phyloP scores from a whole-genome alignment of 2,797 vertebrate genomes.

The Etheostoma nigrum region DNA sequence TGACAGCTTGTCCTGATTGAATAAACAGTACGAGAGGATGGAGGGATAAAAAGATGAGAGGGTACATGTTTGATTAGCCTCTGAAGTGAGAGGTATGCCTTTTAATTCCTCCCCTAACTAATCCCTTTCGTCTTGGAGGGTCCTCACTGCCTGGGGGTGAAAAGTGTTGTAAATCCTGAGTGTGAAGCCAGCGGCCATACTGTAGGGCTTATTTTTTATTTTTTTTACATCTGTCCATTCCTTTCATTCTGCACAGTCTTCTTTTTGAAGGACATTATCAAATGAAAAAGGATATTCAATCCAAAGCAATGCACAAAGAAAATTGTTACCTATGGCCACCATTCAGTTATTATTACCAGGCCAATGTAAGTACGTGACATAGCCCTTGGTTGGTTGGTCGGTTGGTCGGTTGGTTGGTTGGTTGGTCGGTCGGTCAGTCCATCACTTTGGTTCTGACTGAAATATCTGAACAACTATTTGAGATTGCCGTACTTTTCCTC shows the following conservation, averaged over 20 bases:
- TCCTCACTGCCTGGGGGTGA: constrained; percentile 55
- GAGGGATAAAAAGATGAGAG: constrained; percentile 63
- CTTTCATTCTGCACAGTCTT: neutral
- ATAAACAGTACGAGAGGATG: constrained; percentile 58
- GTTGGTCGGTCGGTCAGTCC: neutral
- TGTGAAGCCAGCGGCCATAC: constrained; percentile 39
- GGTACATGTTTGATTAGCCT: constrained; percentile 79
- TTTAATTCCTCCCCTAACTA: constrained; percentile 73
- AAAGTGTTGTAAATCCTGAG: constrained; percentile 48
- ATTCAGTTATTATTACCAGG: neutral
- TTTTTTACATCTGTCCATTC: constrained; percentile 17
- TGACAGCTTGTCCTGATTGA: constrained; percentile 60
- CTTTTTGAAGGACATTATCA: neutral
- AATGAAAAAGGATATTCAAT: neutral
- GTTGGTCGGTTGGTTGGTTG: too few species aligned
- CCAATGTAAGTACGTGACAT: too few species aligned
- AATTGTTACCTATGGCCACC: neutral
- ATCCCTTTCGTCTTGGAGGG: constrained; percentile 73
- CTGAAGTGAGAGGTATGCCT: constrained; percentile 68
- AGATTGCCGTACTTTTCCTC: neutral
- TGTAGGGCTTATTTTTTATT: neutral
- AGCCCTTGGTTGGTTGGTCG: neutral
- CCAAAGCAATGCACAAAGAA: neutral
- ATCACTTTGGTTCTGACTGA: neutral
- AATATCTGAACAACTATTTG: neutral